A percentile compares a stretch with the other conserved stretches of the same genome.
These are phyloP conservation scores for Caerostris extrusa DNA, from an alignment of 1,140 invertebrate genomes.

Conservation along the genomic window DNA sequence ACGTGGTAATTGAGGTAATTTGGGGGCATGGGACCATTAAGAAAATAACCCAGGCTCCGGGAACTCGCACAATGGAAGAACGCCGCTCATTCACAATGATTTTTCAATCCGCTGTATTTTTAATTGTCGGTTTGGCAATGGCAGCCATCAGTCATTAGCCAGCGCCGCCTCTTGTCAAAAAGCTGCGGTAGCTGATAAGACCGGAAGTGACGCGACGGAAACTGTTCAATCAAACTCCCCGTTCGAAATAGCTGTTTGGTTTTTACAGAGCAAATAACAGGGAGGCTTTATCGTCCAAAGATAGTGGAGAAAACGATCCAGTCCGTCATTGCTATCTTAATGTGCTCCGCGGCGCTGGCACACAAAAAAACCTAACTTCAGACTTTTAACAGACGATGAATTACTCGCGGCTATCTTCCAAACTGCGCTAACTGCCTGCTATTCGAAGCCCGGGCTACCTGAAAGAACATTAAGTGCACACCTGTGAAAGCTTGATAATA, in stretches of 20 bases:
- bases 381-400: slow-evolving; percentile 75
- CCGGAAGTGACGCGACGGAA: slow-evolving; percentile 75
- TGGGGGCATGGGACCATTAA: slow-evolving; percentile 74
- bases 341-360: slow-evolving; percentile 65
- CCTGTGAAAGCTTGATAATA: slow-evolving; percentile 70
- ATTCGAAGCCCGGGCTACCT: slow-evolving; percentile 53
- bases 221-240: slow-evolving; percentile 73
- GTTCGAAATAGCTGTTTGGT: slow-evolving; percentile 70
- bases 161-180: slow-evolving; percentile 76
- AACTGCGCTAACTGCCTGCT: slow-evolving; percentile 63
- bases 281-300: slow-evolving; percentile 63
- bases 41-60: slow-evolving; percentile 69
- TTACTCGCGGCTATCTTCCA: slow-evolving; percentile 61
- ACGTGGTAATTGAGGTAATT: slow-evolving; percentile 74
- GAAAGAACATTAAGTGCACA: slow-evolving; percentile 70
- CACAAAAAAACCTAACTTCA: slow-evolving; percentile 60
- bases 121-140: slow-evolving; percentile 76
- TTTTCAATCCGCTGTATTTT: slow-evolving; percentile 71
- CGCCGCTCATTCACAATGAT: slow-evolving; percentile 60
- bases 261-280: slow-evolving; percentile 76
- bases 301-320: slow-evolving; percentile 55
- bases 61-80: slow-evolving; percentile 60
- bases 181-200: slow-evolving; percentile 63
- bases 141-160: slow-evolving; percentile 74
- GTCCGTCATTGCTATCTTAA: slow-evolving; percentile 73